Evolutionary conservation across 2,113 vertebrate species (phyloP).

Genomic region (Columba janthina): DNA sequence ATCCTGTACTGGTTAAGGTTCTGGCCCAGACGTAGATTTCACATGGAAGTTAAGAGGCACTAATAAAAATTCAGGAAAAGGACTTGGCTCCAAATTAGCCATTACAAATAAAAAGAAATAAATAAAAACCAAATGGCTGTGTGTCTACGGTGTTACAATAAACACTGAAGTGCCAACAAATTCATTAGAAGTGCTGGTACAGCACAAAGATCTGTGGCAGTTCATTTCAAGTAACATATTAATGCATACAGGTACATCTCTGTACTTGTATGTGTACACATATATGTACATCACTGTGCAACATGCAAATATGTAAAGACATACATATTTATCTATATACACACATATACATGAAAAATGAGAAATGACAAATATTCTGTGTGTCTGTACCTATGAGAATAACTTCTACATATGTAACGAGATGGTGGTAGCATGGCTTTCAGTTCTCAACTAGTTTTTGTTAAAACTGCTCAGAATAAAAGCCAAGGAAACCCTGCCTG

Average conservation of each 20-base stretch:
- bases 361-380: neutral
- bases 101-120: neutral
- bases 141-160: neutral
- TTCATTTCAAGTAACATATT: neutral
- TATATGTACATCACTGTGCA: neutral
- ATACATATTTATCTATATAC: neutral
- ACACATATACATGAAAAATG: neutral
- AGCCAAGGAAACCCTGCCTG: neutral
- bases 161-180: neutral
- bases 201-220: neutral
- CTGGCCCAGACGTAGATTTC: neutral
- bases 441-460: neutral
- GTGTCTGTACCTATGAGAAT: neutral
- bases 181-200: neutral
- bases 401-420: fast-evolving
- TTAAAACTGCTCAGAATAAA: neutral
- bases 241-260: neutral
- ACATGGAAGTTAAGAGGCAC: neutral
- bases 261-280: fast-evolving
- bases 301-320: neutral
- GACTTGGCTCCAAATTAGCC: neutral
- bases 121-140: neutral
- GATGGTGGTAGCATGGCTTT: neutral
- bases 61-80: neutral
- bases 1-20: neutral